phyloP scores from a whole-genome alignment of 2,888 invertebrate species.

The Acrobeloides nanus region DNA sequence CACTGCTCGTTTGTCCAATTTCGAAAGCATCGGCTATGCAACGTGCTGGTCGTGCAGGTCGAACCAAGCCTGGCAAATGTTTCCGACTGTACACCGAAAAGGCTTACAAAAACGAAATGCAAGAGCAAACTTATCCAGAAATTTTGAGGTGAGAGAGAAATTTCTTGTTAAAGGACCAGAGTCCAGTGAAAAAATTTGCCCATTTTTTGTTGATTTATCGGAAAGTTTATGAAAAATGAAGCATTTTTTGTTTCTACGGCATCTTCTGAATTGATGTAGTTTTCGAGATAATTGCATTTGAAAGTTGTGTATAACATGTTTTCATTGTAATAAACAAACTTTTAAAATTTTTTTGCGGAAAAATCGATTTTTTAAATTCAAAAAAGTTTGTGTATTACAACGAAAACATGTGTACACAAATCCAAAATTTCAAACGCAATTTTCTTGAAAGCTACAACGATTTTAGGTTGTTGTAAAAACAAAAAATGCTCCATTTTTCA shows the following conservation, averaged over 20 bases:
- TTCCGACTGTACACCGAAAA: constrained; percentile 82
- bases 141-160: constrained; percentile 64
- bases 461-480: no score
- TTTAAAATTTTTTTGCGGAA: no score
- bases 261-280: no score
- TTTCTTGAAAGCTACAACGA: no score
- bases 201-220: neutral
- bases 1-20: constrained; percentile 91
- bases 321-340: constrained; percentile 4
- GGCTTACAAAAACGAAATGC: constrained; percentile 91
- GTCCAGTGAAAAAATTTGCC: no score
- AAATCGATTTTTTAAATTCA: no score
- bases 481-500: neutral
- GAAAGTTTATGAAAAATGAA: no score
- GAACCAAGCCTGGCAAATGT: constrained; percentile 93
- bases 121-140: constrained; percentile 94
- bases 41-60: constrained; percentile 89
- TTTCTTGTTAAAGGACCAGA: constrained; percentile 6
- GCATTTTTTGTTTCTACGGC: no score
- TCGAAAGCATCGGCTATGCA: constrained; percentile 98
- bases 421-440: no score
- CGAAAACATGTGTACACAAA: no score
- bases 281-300: no score
- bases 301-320: neutral
- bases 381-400: no score